phyloP scores from a whole-genome alignment of 2,113 vertebrate genomes.

The Oceanodroma tethys region DNA sequence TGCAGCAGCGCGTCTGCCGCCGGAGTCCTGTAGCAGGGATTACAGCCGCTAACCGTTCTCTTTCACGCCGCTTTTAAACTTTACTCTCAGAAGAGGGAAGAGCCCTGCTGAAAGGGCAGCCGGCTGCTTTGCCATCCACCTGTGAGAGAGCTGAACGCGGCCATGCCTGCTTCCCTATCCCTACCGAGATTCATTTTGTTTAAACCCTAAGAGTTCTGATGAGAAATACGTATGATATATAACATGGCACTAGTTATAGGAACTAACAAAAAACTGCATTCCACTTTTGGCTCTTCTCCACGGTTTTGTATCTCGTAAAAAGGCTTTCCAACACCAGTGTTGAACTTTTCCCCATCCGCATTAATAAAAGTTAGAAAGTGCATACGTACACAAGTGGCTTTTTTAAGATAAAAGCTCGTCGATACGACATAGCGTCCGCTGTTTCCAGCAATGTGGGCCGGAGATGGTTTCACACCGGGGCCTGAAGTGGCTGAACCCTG shows the following conservation, averaged over 20 bases:
- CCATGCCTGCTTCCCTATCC: neutral
- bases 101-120: neutral
- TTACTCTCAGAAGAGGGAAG: neutral
- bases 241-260: neutral
- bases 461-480: slow-evolving; percentile 51
- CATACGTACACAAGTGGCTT: neutral
- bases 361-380: neutral
- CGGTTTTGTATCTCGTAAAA: neutral
- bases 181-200: neutral
- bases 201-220: neutral
- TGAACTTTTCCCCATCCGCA: neutral
- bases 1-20: slow-evolving; percentile 55
- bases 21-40: slow-evolving; percentile 33
- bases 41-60: neutral
- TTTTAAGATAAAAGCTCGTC: slow-evolving; percentile 30
- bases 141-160: neutral
- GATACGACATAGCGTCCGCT: neutral
- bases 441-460: slow-evolving; percentile 1
- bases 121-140: neutral
- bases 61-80: neutral
- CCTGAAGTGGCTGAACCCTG: slow-evolving; percentile 68
- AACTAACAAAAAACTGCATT: neutral
- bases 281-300: neutral
- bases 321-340: neutral
- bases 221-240: neutral